A percentile compares a stretch with the other conserved stretches of the same genome.
Conservation (phyloP, 2,797 vertebrate genomes). For the Cirrhinus mrigala region DNA sequence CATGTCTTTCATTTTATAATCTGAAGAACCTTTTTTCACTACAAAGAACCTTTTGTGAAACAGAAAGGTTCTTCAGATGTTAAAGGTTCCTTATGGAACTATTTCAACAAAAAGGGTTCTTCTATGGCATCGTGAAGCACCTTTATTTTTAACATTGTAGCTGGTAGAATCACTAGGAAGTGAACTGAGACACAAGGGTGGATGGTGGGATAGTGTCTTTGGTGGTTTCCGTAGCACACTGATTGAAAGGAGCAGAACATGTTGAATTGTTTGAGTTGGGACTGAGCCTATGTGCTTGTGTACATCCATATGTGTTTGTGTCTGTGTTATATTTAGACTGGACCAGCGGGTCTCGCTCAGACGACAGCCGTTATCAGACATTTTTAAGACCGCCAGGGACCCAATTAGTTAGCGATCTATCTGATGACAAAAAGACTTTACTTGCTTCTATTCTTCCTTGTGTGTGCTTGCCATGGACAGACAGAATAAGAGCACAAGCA, state of each 20-base stretch:
- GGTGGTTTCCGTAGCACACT: not conserved
- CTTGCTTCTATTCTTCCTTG: slow-evolving; percentile 65
- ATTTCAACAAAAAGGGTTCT: no score
- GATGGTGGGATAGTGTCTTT: not conserved
- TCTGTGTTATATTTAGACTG: slow-evolving; percentile 16
- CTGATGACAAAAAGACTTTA: slow-evolving; percentile 76
- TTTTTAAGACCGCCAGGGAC: slow-evolving; percentile 72
- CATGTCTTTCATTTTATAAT: no score
- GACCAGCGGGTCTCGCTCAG: not conserved
- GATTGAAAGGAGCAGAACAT: not conserved
- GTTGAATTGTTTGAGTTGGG: slow-evolving; percentile 1
- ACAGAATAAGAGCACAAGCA: slow-evolving; percentile 72
- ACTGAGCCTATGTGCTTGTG: slow-evolving; percentile 9
- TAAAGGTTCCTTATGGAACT: no score
- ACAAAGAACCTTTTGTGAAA: no score
- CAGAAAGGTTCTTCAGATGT: no score
- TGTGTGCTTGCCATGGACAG: slow-evolving; percentile 75
- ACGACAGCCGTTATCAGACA: slow-evolving; percentile 56
- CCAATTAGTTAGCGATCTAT: slow-evolving; percentile 78
- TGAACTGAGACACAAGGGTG: not conserved
- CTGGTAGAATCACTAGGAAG: not conserved
- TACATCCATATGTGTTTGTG: slow-evolving; percentile 19
- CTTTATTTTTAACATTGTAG: no score
- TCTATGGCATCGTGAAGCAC: no score
- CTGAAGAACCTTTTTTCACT: no score